These are phyloP conservation scores for Tholera decimalis DNA, from an alignment of 2,888 invertebrate species.

Conservation along the genomic window DNA sequence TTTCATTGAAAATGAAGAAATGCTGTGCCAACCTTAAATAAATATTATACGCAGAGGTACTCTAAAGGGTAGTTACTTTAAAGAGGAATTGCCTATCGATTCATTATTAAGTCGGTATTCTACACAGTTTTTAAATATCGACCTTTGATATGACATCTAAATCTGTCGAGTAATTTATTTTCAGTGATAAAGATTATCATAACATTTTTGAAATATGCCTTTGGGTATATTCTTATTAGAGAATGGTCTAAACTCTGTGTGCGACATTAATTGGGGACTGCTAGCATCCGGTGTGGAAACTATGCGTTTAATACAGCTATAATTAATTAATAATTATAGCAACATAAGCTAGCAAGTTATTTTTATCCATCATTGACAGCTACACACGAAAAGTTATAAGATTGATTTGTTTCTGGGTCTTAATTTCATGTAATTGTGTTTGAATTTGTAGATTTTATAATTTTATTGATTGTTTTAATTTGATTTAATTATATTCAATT, in stretches of 20 bases:
- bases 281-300: conserved; percentile 20
- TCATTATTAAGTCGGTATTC: no score
- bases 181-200: neutral
- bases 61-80: no score
- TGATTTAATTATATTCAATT: no score
- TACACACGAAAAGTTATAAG: no score
- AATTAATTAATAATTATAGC: no score
- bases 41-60: neutral
- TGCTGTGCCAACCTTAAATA: neutral
- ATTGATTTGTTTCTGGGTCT: no score
- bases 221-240: neutral
- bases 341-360: conserved; percentile 20
- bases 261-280: conserved; percentile 21
- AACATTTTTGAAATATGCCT: neutral
- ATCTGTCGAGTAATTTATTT: neutral
- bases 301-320: conserved; percentile 21
- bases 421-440: no score
- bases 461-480: no score
- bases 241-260: conserved; percentile 11
- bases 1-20: neutral
- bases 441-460: no score
- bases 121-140: neutral
- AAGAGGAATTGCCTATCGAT: no score
- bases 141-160: neutral
- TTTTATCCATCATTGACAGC: no score